Evolutionary conservation across 2,888 invertebrate genomes (phyloP), one percentile per base, ranked within the genome.

Genomic region (Drosophila barbarae): DNA sequence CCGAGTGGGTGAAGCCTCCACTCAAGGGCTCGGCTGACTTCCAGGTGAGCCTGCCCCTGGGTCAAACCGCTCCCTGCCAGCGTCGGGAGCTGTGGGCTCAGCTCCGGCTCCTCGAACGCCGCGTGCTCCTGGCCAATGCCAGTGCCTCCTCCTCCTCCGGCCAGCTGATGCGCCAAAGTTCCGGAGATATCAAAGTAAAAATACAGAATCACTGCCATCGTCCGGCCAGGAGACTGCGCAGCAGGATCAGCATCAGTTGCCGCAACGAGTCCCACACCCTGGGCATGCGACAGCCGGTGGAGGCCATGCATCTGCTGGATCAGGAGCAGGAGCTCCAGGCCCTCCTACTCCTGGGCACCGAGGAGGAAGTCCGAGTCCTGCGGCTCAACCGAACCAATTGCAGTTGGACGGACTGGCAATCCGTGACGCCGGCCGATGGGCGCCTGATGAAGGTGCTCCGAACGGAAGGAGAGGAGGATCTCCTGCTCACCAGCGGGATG

Each of bases 311-410:
- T 6, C 50, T 81, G 4, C 21, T 69, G 1, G 28, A 36, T 0
- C 5, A 23, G 12, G 36, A 12, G 3, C 15, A 13, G 4, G 23
- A n/a, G 9, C 5, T 34, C 1, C 18, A 18, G 15, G 65, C 46
- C 1, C 77, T 81, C 46, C 57, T 88, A 0, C 50, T 88, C 7
- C 26, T 89, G 8, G 83, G 84, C 55, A 78, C 76, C 2, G 55
- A 72, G 15, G 77, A 84, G 32, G 88, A 88, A 63, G 78, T 88
- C 41, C 87, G 88, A 7, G 69, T 88, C 13, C 57, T 89, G 28
- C 83, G 72, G 38, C 5, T 63, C 5, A 42, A 34, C n/a, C 12
- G 26, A 3, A 38, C 26, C 0, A 74, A 69, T 1, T 80, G 78
- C 46, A 73, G 72, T 5, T 57, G 88, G 0, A 71, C 55, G 15